Evolutionary conservation across 2,113 vertebrate genomes (phyloP).

Genomic region (Ailurus styani): DNA sequence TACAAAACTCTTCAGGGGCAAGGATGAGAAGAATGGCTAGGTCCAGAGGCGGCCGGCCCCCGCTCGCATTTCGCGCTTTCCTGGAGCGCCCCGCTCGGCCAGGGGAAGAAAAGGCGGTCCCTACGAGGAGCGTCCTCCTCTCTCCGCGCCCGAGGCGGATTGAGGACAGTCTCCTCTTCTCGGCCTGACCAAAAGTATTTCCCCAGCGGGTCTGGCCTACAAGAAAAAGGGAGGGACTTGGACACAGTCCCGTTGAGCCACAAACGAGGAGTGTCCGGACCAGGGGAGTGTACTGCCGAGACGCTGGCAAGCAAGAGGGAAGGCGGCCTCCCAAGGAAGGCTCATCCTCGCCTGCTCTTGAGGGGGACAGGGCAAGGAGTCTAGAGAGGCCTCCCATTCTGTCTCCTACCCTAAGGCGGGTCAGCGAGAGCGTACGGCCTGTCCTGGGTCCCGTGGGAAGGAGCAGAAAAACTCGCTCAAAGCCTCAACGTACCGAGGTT

Average conservation of each 20-base stretch:
- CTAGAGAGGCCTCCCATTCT: not conserved
- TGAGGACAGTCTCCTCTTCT: not conserved
- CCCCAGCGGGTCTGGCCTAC: not conserved
- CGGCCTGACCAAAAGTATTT: not conserved
- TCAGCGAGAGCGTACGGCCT: not conserved
- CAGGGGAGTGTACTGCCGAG: not conserved
- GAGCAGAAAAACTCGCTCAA: not conserved
- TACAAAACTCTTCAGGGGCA: not conserved
- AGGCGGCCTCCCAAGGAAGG: not conserved
- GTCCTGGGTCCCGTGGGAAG: not conserved
- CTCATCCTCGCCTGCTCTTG: not conserved
- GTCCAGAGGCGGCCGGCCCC: accelerated
- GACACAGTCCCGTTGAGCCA: not conserved
- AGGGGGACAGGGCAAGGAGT: accelerated
- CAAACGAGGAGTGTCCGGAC: not conserved
- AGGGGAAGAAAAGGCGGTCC: not conserved
- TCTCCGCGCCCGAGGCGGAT: not conserved
- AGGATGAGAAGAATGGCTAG: accelerated
- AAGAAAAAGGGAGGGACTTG: not conserved
- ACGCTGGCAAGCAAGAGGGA: accelerated
- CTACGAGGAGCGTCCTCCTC: not conserved
- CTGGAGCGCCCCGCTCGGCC: not conserved
- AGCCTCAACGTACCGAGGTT: not conserved
- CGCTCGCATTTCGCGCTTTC: not conserved
- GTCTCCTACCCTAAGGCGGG: not conserved